Conservation (phyloP, 2,888 invertebrate genomes). For the Scaptomyza polygonia region DNA sequence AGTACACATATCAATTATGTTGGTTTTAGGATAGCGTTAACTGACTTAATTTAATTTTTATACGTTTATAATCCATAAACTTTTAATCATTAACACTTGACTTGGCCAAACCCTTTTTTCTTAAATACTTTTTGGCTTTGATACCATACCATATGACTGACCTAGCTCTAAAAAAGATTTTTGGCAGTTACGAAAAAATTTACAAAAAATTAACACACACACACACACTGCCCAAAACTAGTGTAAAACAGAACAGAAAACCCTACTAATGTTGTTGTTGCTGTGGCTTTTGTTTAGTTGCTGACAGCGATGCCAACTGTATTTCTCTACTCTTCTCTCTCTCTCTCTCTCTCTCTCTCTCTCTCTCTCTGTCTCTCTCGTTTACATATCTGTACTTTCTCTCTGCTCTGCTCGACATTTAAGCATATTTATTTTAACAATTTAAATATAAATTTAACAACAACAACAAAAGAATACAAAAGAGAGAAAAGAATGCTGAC, state of each 20-base stretch:
- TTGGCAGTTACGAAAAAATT: neutral
- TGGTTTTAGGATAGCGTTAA: neutral
- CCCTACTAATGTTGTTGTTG: neutral
- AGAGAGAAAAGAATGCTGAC: slow-evolving; percentile 36
- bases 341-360: neutral
- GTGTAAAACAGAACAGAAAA: slow-evolving; percentile 1
- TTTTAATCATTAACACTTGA: neutral
- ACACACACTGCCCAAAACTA: neutral
- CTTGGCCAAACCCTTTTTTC: neutral
- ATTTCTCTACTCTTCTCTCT: slow-evolving; percentile 23
- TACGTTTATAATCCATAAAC: neutral
- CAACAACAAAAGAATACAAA: slow-evolving; percentile 12
- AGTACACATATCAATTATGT: too few relatives aligned
- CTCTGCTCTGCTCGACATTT: slow-evolving; percentile 8
- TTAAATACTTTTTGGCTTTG: neutral
- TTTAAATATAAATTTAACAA: slow-evolving; percentile 69
- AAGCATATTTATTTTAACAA: slow-evolving; percentile 56
- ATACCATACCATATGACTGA: slow-evolving; percentile 1
- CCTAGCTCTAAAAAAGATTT: slow-evolving; percentile 10
- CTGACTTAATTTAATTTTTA: slow-evolving; percentile 1
- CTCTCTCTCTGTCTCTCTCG: neutral
- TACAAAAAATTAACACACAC: too few relatives aligned
- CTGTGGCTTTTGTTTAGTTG: slow-evolving; percentile 63
- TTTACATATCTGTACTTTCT: neutral
- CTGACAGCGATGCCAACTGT: slow-evolving; percentile 67